phyloP scores from a whole-genome alignment of 1,140 invertebrate species.

The Ericerus pela region DNA sequence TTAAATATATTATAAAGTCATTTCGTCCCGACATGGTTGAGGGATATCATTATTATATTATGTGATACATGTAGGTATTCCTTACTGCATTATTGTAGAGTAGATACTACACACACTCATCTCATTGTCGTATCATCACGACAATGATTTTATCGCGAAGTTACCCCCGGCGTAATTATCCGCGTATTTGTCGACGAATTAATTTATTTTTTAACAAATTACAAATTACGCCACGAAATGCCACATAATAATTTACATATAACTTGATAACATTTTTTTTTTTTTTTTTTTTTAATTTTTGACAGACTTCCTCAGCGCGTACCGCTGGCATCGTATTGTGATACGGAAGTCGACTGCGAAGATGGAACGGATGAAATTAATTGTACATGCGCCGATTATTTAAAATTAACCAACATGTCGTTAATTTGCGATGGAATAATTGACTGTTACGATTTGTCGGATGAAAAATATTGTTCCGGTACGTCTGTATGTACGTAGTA shows the following conservation, averaged over 20 bases:
- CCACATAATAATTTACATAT: neutral
- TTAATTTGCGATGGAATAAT: slow-evolving; percentile 60
- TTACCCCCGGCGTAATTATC: too few species aligned
- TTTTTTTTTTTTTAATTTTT: slow-evolving; percentile 23
- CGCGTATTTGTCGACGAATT: too few species aligned
- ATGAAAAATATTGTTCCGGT: slow-evolving; percentile 51
- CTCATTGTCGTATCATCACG: too few species aligned
- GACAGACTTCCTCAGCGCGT: slow-evolving; percentile 50
- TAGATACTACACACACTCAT: too few species aligned
- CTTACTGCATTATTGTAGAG: too few species aligned
- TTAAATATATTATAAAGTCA: too few species aligned
- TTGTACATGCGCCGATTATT: slow-evolving; percentile 55
- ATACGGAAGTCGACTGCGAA: slow-evolving; percentile 56
- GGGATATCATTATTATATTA: too few species aligned
- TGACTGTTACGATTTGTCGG: slow-evolving; percentile 57
- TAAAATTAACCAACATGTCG: slow-evolving; percentile 31
- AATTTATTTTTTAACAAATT: neutral
- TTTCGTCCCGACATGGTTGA: too few species aligned
- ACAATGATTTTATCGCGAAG: too few species aligned
- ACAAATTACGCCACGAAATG: neutral
- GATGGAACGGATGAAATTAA: slow-evolving; percentile 62
- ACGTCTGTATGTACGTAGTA: too few species aligned
- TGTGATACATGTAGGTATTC: too few species aligned
- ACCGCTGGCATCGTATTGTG: slow-evolving; percentile 41
- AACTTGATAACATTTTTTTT: slow-evolving; percentile 4